These are phyloP conservation scores for Apodemus agrarius DNA, from an alignment of 2,797 vertebrate species.

Conservation along the genomic window DNA sequence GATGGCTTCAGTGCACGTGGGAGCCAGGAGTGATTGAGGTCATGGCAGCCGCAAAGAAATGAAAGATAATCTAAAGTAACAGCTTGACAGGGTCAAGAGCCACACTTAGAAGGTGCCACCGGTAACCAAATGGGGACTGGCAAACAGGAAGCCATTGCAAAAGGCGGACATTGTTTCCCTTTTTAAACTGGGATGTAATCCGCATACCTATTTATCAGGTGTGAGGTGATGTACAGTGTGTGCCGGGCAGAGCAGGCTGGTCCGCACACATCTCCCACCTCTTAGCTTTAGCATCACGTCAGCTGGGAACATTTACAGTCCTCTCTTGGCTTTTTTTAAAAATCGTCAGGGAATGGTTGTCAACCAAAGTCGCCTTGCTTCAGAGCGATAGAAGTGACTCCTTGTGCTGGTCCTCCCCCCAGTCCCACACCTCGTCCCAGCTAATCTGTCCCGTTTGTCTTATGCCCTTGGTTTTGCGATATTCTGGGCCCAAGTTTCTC, in stretches of 20 bases:
- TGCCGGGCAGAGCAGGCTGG: not conserved
- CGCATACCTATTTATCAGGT: not conserved
- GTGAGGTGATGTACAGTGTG: not conserved
- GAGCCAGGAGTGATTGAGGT: not conserved
- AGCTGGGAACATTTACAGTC: not conserved
- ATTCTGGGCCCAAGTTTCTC: not conserved
- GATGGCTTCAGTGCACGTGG: not conserved
- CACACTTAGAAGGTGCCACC: not conserved
- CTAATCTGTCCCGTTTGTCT: not conserved
- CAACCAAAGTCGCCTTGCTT: not conserved
- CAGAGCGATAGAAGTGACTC: not conserved
- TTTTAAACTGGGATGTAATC: not conserved
- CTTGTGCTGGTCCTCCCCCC: not conserved
- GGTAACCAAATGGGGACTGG: not conserved
- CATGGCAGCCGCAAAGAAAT: not conserved
- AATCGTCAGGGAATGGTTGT: not conserved
- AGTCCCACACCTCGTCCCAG: not conserved
- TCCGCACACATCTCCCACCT: not conserved
- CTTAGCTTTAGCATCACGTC: not conserved
- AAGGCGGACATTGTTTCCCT: not conserved
- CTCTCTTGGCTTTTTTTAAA: not conserved
- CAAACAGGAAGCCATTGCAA: not conserved
- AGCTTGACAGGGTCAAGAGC: slow-evolving; percentile 49
- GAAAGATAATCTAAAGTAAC: not conserved
- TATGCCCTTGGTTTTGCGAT: not conserved